Evolutionary conservation across 2,797 vertebrate genomes (phyloP).

Genomic region (Gambusia yucatana): DNA sequence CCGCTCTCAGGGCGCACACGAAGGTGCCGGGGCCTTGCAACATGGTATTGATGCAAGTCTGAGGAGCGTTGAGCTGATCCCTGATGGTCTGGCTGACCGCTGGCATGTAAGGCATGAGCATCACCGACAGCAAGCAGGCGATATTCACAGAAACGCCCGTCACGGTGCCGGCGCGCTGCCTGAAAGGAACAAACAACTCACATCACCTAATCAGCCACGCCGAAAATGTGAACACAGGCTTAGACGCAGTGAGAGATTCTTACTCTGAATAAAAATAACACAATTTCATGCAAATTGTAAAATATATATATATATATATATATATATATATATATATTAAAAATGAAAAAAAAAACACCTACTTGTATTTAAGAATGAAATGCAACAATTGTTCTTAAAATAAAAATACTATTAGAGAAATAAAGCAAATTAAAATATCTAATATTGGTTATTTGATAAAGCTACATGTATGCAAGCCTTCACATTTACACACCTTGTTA

Average conservation of each 20-base stretch:
- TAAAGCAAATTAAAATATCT: neutral
- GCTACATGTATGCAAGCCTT: neutral
- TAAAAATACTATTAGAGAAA: neutral
- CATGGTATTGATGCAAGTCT: slow-evolving; percentile 69
- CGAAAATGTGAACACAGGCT: neutral
- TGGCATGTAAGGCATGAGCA: slow-evolving; percentile 94
- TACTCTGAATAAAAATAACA: neutral
- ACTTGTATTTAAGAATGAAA: neutral
- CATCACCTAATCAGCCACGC: neutral
- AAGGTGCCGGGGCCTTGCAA: slow-evolving; percentile 81
- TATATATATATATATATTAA: neutral
- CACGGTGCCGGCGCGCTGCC: slow-evolving; percentile 89
- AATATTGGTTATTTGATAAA: neutral
- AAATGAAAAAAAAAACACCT: neutral
- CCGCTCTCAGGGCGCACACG: slow-evolving; percentile 81
- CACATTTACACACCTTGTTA: neutral
- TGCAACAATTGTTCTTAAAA: neutral
- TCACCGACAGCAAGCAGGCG: slow-evolving; percentile 86
- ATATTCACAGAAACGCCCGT: slow-evolving; percentile 92
- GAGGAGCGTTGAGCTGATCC: slow-evolving; percentile 84
- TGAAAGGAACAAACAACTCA: slow-evolving; percentile 54
- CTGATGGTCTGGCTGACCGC: slow-evolving; percentile 87
- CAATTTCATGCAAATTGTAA: neutral
- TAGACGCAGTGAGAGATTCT: neutral
- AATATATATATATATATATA: neutral